Conservation (phyloP, 2,113 vertebrate genomes). For the Odontesthes bonariensis region DNA sequence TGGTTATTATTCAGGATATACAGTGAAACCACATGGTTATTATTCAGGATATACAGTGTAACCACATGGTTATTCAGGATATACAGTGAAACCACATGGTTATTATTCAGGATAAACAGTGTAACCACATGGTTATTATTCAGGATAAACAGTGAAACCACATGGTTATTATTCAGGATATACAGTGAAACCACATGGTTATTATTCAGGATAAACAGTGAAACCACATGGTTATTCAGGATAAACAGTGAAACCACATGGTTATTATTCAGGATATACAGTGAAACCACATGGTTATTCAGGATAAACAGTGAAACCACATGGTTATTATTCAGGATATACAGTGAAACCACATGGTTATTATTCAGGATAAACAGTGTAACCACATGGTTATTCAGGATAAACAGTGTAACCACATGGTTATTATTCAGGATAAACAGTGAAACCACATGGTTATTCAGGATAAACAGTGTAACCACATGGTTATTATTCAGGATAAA, state of each 20-base stretch:
- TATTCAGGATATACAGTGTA: neutral
- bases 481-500: no score
- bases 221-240: no score
- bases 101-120: neutral
- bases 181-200: neutral
- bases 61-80: no score
- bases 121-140: no score
- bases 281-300: neutral
- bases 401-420: neutral
- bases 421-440: no score
- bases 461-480: neutral
- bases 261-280: no score
- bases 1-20: no score
- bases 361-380: neutral
- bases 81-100: neutral
- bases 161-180: no score
- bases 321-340: no score
- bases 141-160: neutral
- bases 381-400: no score
- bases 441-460: neutral
- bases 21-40: neutral
- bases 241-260: neutral
- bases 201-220: neutral
- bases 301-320: neutral
- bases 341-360: neutral